Evolutionary conservation across 2,113 vertebrate species (phyloP).

Genomic region (Vombatus ursinus): DNA sequence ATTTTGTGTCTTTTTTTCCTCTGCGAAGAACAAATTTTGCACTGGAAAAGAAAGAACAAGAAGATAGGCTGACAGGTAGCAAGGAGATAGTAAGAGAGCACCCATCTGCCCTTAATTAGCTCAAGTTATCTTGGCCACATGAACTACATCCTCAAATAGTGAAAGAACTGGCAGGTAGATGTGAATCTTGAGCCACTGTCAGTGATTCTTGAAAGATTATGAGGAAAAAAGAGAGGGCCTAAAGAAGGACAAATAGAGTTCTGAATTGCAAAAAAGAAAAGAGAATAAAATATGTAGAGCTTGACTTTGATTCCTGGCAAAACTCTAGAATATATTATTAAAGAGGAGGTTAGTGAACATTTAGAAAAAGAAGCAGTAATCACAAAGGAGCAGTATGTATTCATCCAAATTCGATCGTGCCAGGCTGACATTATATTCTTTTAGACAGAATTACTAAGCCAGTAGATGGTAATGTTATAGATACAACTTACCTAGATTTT

Average conservation of each 20-base stretch:
- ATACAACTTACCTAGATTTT: not conserved
- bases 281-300: not conserved
- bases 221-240: too few species aligned
- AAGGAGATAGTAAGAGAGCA: not conserved
- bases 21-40: not conserved
- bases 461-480: not conserved
- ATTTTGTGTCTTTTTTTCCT: not conserved
- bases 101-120: not conserved
- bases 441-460: not conserved
- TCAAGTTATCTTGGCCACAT: not conserved
- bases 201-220: not conserved
- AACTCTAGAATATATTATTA: not conserved
- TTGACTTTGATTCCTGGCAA: not conserved
- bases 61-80: not conserved
- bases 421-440: not conserved
- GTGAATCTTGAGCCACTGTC: not conserved
- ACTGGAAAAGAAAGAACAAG: not conserved
- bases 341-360: not conserved
- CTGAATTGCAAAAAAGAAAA: not conserved
- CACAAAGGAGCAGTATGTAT: not conserved
- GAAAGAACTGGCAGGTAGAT: too few species aligned
- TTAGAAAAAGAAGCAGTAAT: not conserved
- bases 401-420: not conserved
- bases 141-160: not conserved
- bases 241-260: not conserved